phyloP scores from a whole-genome alignment of 2,888 invertebrate species.

The Seira ritae region DNA sequence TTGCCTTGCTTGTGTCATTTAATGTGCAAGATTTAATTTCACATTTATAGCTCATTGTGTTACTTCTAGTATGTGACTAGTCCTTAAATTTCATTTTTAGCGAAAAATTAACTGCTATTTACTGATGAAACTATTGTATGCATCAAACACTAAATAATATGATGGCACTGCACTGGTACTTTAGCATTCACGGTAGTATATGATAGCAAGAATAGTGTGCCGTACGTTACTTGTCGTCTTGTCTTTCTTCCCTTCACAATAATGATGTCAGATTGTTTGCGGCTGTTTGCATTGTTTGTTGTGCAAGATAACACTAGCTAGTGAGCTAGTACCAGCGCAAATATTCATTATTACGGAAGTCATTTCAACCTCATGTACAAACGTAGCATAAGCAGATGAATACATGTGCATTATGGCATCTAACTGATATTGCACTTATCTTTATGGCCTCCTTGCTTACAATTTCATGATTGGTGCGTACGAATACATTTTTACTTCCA shows the following conservation, averaged over 20 bases:
- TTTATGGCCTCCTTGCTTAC: constrained; percentile 27
- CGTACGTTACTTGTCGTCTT: too few relatives aligned
- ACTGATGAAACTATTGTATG: too few relatives aligned
- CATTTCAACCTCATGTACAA: constrained; percentile 6
- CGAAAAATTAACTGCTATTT: too few relatives aligned
- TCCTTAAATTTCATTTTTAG: too few relatives aligned
- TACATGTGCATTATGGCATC: background rate
- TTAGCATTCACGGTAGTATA: too few relatives aligned
- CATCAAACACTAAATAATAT: too few relatives aligned
- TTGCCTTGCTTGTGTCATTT: too few relatives aligned
- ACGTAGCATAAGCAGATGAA: background rate
- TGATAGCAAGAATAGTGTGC: too few relatives aligned
- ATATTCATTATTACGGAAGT: constrained; percentile 36
- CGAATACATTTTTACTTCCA: background rate
- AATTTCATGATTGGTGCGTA: background rate
- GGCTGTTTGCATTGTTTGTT: constrained; percentile 15
- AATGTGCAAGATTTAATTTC: too few relatives aligned
- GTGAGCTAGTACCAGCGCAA: constrained; percentile 30
- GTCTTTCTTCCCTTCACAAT: constrained; percentile 9
- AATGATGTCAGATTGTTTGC: constrained; percentile 21
- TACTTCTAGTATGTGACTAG: too few relatives aligned
- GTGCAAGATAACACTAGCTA: constrained; percentile 23
- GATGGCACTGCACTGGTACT: too few relatives aligned
- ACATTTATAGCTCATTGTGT: too few relatives aligned
- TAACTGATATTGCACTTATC: constrained; percentile 26